phyloP scores from a whole-genome alignment of 2,113 vertebrate species.

The Hippoglossus stenolepis region DNA sequence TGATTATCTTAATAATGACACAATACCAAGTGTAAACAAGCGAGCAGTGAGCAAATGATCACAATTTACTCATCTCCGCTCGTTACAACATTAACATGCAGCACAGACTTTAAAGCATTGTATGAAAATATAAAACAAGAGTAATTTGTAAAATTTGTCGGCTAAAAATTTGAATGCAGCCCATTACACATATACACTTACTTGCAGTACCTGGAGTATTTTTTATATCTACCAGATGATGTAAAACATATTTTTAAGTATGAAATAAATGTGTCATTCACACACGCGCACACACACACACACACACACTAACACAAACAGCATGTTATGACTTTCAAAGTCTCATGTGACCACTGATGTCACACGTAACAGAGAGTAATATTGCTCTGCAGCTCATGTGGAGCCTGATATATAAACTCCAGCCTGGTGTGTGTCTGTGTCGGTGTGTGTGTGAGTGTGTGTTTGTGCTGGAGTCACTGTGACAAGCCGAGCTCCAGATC shows the following conservation, averaged over 20 bases:
- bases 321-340: constrained; percentile 11
- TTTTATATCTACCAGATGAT: background rate
- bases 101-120: background rate
- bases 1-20: background rate
- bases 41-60: background rate
- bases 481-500: constrained; percentile 21
- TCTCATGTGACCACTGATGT: constrained; percentile 26
- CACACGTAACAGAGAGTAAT: constrained; percentile 28
- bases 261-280: background rate
- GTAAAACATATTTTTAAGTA: background rate
- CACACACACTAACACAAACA: constrained; percentile 6
- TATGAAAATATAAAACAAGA: background rate
- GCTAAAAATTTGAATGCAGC: background rate
- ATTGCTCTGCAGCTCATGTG: constrained; percentile 14
- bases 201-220: background rate
- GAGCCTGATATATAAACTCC: constrained; percentile 51
- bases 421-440: constrained; percentile 54
- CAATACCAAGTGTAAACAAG: background rate
- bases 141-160: background rate
- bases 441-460: background rate
- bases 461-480: constrained; percentile 52
- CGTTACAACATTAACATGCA: background rate
- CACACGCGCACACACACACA: background rate
- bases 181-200: background rate
- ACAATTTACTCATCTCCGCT: background rate